Base-by-base conservation (phyloP, 2,113 vertebrate species). In the Morone saxatilis region DNA sequence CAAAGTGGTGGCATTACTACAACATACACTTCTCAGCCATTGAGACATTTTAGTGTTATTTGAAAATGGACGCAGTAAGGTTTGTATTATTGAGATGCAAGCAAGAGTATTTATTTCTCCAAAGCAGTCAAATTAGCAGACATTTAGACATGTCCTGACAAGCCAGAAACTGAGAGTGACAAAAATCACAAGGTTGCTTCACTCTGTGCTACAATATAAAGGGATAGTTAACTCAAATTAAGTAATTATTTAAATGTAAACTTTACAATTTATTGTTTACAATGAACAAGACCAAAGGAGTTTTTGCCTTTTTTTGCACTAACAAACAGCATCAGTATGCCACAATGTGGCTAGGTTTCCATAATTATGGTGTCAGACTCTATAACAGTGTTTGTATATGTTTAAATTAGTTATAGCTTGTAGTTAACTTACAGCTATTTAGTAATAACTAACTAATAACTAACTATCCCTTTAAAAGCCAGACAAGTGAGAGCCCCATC, bases 381-480 rank as follows among this genome's bases (percentile, higher is more conserved):
- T 48, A 31, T 31, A 48, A 47, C 43, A 48, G 7, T 14, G 7
- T 63, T 40, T 63, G 8, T 6, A 0, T 14, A 16, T 9, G 1
- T 43, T 5, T 20, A n/a, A 62, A 41, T 20, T 5, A 7, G 5
- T 12, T 11, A 20, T 65, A 38, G 51, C 43, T 47, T 45, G n/a
- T 45, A 36, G 8, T 22, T 43, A 31, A 19, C 66, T 82, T 41
- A 43, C 11, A 36, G 67, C 63, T 57, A 5, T n/a, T 40, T 7
- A 77, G 59, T 68, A 71, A 22, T 47, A 8, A 53, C 11, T 54
- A 6, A 67, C 53, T 14, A 10, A 14, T 22, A 66, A 79, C 2
- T 2, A 81, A 88, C 89, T 81, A 89, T 93, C 89, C 92, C 91
- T 91, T 89, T 84, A 81, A 71, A 81, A 43, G 67, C 59, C 81